These are phyloP conservation scores for Archegozetes longisetosus DNA, from an alignment of 1,140 invertebrate species.

Conservation along the genomic window DNA sequence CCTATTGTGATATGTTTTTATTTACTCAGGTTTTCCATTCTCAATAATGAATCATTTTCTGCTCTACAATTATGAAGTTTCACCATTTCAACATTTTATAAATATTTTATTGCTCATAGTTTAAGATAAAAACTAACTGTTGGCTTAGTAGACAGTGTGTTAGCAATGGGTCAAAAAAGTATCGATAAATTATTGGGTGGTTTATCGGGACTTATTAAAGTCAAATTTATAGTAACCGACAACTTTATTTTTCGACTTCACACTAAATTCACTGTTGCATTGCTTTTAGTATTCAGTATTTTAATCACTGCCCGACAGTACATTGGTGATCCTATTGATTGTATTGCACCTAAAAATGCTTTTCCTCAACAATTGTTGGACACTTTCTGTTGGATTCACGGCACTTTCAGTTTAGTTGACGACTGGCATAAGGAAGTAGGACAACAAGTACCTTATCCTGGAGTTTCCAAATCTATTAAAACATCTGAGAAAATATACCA, in stretches of 20 bases:
- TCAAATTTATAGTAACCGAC: conserved; percentile 77
- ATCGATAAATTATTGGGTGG: too few relatives aligned
- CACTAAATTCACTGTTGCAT: conserved; percentile 78
- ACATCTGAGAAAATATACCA: conserved; percentile 21
- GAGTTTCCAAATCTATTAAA: conserved; percentile 20
- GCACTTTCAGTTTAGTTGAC: conserved; percentile 77
- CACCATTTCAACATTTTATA: too few relatives aligned
- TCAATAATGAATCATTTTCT: too few relatives aligned
- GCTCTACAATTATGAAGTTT: too few relatives aligned
- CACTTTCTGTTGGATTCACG: conserved; percentile 69
- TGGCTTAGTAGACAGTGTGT: too few relatives aligned
- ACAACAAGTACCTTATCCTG: conserved; percentile 24
- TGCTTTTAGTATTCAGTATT: conserved; percentile 73
- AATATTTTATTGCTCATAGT: too few relatives aligned
- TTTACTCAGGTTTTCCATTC: too few relatives aligned
- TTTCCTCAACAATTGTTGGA: conserved; percentile 40
- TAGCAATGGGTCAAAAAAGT: too few relatives aligned
- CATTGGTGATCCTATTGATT: conserved; percentile 43
- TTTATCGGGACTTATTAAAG: too few relatives aligned
- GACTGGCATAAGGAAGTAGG: conserved; percentile 36
- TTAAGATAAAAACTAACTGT: too few relatives aligned
- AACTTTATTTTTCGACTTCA: conserved; percentile 76
- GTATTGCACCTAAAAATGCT: conserved; percentile 24
- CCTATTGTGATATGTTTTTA: too few relatives aligned
- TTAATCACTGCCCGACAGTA: conserved; percentile 93